Evolutionary conservation across 2,113 vertebrate species (phyloP).

Genomic region (Aegotheles bennettii): DNA sequence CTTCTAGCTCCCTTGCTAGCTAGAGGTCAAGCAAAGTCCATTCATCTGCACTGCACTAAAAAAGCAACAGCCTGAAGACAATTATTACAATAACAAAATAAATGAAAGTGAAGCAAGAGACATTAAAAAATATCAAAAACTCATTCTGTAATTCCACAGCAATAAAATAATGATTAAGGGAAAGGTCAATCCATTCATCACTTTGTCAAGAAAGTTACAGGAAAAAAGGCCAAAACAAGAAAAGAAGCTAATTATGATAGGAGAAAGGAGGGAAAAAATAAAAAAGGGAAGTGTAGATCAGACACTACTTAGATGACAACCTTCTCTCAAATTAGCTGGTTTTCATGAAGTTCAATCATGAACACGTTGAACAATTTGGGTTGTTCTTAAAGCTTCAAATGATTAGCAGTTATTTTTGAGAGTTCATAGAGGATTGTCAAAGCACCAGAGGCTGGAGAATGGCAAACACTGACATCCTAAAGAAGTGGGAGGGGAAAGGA

Average conservation of each 20-base stretch:
- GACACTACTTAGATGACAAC: neutral
- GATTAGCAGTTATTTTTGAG: neutral
- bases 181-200: neutral
- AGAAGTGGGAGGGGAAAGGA: neutral
- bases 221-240: neutral
- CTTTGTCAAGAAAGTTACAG: neutral
- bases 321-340: neutral
- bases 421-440: neutral
- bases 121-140: neutral
- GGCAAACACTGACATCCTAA: neutral
- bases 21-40: neutral
- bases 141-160: neutral
- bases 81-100: neutral
- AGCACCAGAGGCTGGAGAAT: neutral
- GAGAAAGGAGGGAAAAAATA: neutral
- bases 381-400: neutral
- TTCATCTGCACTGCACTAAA: neutral
- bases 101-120: neutral
- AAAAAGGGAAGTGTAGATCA: neutral
- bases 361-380: neutral
- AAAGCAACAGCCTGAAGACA: neutral
- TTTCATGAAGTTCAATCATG: neutral
- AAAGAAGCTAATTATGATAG: neutral
- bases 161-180: neutral
- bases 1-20: neutral